These are phyloP conservation scores for Zoanthus sansibaricus DNA, from an alignment of 92 coral and sea anemone species.

Conservation along the genomic window DNA sequence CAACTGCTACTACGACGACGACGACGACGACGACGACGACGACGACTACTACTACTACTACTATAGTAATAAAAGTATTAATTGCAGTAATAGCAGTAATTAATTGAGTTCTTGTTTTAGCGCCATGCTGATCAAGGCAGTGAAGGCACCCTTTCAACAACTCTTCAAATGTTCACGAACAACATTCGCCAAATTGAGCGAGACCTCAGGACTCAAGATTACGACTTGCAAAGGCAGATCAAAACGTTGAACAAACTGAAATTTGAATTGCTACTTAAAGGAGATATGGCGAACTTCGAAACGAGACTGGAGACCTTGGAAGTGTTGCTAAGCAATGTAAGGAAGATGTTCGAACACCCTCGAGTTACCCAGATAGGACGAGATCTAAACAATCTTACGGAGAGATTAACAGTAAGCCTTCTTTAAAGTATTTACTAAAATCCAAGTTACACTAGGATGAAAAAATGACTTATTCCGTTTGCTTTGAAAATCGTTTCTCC, in stretches of 20 bases:
- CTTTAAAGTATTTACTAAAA: neutral
- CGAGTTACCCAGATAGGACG: neutral
- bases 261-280: neutral
- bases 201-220: neutral
- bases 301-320: neutral
- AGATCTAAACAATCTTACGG: neutral
- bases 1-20: too few species aligned
- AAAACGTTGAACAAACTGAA: neutral
- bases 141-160: neutral
- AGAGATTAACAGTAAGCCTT: neutral
- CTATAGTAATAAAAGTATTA: neutral
- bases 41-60: neutral
- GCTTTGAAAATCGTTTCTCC: too few species aligned
- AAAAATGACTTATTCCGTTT: too few species aligned
- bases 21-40: too few species aligned
- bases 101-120: neutral
- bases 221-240: neutral
- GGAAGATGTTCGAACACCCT: neutral
- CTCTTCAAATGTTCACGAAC: conserved; percentile 11
- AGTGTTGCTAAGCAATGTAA: neutral
- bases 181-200: neutral
- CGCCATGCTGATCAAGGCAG: conserved; percentile 13
- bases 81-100: too few species aligned
- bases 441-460: neutral
- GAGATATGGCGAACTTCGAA: neutral